Base-by-base conservation (phyloP, 2,888 invertebrate genomes). In the Disparrhopalites patrizii region DNA sequence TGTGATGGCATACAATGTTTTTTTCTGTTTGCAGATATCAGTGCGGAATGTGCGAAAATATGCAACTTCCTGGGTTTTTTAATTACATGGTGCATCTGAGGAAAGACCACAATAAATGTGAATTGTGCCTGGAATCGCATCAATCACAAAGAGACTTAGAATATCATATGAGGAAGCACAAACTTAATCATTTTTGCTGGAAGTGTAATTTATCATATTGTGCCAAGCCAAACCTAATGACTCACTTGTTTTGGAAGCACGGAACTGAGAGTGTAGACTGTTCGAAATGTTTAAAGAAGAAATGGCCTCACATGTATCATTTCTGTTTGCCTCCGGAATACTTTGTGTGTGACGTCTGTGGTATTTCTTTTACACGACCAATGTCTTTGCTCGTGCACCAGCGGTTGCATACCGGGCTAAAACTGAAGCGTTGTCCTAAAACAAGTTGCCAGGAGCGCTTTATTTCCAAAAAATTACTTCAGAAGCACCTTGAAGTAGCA, bases 241-340 rank as follows among this genome's bases (percentile, higher is more conserved):
- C 91, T 77, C 93, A 93, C 81, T 81, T 93, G 64, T 92, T 91
- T 78, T 93, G 93, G 92, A 93, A 93, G 79, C 93, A 93, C 79
- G 92, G 92, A 25, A 92, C 92, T 1, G 91, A 93, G 77, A 91
- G 91, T 80, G 87, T 90, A 2, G 80, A 87, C 36, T 93, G 93
- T 78, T 91, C 91, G 78, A 87, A 85, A 76, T 93, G 93, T 78
- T 79, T 91, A 60, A 91, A 92, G 77, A 93, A 92, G 77, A 91
- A 91, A 76, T 93, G 93, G 93, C 91, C 91, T 0, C 91, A 93
- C 79, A 89, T 92, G 5, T 93, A 92, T 81, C 93, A 93, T 78
- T 93, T 93, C 77, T 93, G 93, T 78, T 85, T 88, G 71, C 92
- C 92, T 43, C 91, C 92, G 2, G 80, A 84, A 10, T 82, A 85